Percentiles rank a stretch among this genome's conserved stretches.
These are phyloP conservation scores for Zaprionus camerounensis DNA, from an alignment of 1,140 invertebrate genomes.

Conservation along the genomic window DNA sequence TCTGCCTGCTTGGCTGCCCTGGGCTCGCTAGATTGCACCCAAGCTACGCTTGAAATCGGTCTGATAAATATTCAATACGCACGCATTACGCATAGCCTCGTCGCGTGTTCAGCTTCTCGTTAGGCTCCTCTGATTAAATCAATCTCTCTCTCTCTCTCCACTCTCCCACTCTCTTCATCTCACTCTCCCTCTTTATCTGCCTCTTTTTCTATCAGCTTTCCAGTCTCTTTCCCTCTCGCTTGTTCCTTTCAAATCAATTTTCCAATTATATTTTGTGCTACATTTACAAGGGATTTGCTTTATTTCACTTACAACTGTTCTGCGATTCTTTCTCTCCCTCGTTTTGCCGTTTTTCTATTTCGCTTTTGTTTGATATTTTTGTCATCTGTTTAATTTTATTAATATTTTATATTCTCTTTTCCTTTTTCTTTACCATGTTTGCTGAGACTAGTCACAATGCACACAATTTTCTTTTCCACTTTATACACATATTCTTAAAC, in stretches of 20 bases:
- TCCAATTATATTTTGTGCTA: neutral
- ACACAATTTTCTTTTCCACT: neutral
- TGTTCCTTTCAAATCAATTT: neutral
- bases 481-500: neutral
- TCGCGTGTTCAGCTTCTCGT: neutral
- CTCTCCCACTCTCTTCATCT: neutral
- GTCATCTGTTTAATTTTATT: neutral
- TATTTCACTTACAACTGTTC: slow-evolving; percentile 1
- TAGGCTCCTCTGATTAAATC: neutral
- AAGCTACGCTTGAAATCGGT: neutral
- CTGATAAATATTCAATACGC: slow-evolving; percentile 18
- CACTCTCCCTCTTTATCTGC: no score
- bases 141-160: neutral
- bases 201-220: neutral
- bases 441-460: neutral
- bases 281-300: slow-evolving; percentile 1
- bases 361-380: neutral
- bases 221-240: neutral
- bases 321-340: neutral
- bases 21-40: neutral
- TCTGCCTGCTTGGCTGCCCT: neutral
- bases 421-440: neutral
- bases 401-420: neutral
- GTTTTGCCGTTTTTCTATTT: neutral
- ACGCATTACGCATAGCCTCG: slow-evolving; percentile 6